phyloP scores from a whole-genome alignment of 2,888 invertebrate species.

The Uloborus plumipes region DNA sequence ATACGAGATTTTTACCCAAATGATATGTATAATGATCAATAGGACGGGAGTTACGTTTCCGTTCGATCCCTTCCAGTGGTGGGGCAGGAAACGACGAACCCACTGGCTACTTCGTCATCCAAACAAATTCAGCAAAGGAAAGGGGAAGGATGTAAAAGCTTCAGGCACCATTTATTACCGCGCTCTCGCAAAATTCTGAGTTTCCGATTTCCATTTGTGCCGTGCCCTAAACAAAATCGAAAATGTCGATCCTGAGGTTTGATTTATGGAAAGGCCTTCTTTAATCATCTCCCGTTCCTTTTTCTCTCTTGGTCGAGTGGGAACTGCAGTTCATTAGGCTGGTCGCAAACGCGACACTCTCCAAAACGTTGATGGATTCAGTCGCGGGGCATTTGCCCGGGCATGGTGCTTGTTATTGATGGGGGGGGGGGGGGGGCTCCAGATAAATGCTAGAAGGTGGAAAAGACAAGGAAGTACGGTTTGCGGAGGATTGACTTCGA shows the following conservation, averaged over 20 bases:
- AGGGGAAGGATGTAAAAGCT: constrained; percentile 4
- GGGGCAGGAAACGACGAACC: too few species aligned
- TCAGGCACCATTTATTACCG: constrained; percentile 20
- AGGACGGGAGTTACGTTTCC: too few species aligned
- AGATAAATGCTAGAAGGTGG: background rate
- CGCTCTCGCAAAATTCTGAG: constrained; percentile 8
- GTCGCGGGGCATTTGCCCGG: background rate
- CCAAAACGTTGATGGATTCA: constrained; percentile 8
- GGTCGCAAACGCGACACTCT: background rate
- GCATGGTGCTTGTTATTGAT: background rate
- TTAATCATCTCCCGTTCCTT: constrained; percentile 30
- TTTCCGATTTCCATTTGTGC: constrained; percentile 32
- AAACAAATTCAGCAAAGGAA: too few species aligned
- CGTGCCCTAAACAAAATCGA: constrained; percentile 37
- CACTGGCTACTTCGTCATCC: too few species aligned
- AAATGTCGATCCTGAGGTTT: constrained; percentile 40
- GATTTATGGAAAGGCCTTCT: constrained; percentile 15
- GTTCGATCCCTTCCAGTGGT: too few species aligned
- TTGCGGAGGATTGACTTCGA: too few species aligned
- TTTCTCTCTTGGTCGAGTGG: constrained; percentile 8
- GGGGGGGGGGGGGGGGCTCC: background rate
- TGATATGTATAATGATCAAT: too few species aligned
- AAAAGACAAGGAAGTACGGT: background rate
- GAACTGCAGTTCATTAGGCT: constrained; percentile 30
- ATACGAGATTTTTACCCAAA: too few species aligned